A percentile compares a stretch with the other conserved stretches of the same genome.
phyloP scores from a whole-genome alignment of 2,797 vertebrate genomes.

The Aulostomus chinensis region DNA sequence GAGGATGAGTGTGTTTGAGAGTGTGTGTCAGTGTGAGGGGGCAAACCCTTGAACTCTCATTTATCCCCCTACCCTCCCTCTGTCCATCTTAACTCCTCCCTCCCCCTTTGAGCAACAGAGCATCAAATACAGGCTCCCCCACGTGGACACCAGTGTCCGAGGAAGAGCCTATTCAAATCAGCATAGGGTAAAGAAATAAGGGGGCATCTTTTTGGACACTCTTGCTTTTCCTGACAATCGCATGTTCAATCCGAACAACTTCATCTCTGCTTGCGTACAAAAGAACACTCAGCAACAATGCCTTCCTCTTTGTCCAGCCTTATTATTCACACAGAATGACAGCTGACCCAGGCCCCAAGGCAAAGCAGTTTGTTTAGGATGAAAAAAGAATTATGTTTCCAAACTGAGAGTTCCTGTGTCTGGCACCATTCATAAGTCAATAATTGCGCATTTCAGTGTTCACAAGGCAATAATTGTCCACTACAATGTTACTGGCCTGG shows the following conservation, averaged over 20 bases:
- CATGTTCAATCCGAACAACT: constrained; percentile 4
- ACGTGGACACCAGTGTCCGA: constrained; percentile 25
- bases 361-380: constrained; percentile 17
- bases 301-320: not conserved
- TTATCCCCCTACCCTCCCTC: constrained; percentile 9
- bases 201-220: too few species aligned
- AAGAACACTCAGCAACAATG: constrained; percentile 3
- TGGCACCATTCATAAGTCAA: constrained; percentile 26
- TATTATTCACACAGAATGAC: not conserved
- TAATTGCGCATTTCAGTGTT: constrained; percentile 32
- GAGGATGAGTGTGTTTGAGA: constrained; percentile 21
- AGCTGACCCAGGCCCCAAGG: constrained; percentile 40
- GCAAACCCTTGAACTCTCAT: constrained; percentile 46
- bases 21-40: constrained; percentile 15
- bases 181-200: too few species aligned
- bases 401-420: constrained; percentile 11
- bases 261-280: constrained; percentile 4
- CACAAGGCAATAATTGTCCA: constrained; percentile 56
- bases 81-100: constrained; percentile 57
- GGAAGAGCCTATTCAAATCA: not conserved
- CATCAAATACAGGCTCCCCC: constrained; percentile 53
- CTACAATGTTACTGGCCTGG: constrained; percentile 24
- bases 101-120: constrained; percentile 2
- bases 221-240: constrained; percentile 6
- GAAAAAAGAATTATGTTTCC: constrained; percentile 22